Percentiles rank a stretch among this genome's conserved stretches.
phyloP scores from a whole-genome alignment of 2,113 vertebrate genomes.

The Procavia capensis region DNA sequence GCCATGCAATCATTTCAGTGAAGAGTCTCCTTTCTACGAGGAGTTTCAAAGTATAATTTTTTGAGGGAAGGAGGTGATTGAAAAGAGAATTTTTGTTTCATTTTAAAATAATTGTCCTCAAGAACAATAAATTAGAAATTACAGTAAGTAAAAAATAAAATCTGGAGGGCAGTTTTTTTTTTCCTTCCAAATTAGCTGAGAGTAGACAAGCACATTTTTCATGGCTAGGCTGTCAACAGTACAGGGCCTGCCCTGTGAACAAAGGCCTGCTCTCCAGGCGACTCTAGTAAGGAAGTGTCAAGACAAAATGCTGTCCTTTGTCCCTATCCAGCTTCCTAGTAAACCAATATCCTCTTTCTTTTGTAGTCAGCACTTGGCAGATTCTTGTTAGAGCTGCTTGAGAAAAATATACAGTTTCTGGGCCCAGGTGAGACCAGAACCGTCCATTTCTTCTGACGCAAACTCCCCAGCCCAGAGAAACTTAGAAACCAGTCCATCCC shows the following conservation, averaged over 20 bases:
- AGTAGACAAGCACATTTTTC: not conserved
- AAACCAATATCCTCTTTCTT: constrained; percentile 48
- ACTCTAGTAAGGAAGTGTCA: not conserved
- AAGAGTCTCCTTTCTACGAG: not conserved
- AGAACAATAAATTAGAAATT: constrained; percentile 33
- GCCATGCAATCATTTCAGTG: not conserved
- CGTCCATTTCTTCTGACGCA: not conserved
- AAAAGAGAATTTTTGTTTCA: not conserved
- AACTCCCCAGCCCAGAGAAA: not conserved
- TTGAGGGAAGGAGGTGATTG: not conserved
- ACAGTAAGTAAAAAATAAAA: not conserved
- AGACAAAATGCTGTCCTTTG: constrained; percentile 48
- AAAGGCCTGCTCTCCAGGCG: constrained; percentile 40
- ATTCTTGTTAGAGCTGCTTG: constrained; percentile 24
- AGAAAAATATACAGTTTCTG: not conserved
- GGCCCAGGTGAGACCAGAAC: not conserved
- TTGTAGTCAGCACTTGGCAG: not conserved
- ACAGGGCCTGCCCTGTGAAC: not conserved
- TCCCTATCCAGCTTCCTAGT: constrained; percentile 37
- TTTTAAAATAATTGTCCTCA: constrained; percentile 25
- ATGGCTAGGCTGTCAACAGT: not conserved
- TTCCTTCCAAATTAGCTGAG: not conserved
- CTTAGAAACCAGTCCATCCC: constrained; percentile 6
- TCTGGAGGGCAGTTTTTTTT: not conserved
- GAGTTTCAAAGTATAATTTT: not conserved